phyloP scores from a whole-genome alignment of 2,113 vertebrate species.

The Brachyhypopomus gauderio region DNA sequence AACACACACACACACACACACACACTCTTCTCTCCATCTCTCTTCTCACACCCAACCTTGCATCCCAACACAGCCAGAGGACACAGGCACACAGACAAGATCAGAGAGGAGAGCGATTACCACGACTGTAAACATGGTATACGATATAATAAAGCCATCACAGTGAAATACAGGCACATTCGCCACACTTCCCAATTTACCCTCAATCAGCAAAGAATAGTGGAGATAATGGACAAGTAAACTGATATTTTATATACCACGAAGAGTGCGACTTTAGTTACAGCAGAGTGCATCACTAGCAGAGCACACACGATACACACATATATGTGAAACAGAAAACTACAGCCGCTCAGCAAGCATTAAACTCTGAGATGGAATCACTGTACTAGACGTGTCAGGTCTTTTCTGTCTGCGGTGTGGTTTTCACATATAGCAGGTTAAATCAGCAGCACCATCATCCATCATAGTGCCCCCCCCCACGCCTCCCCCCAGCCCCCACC shows the following conservation, averaged over 20 bases:
- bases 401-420: not conserved
- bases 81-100: slow-evolving; percentile 9
- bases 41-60: not conserved
- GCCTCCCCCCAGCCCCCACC: not conserved
- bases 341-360: not conserved
- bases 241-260: not conserved
- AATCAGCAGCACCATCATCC: not conserved
- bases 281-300: too few relatives aligned
- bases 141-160: not conserved
- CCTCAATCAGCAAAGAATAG: not conserved
- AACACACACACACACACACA: not conserved
- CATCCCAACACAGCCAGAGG: not conserved
- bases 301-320: not conserved
- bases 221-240: not conserved
- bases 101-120: not conserved
- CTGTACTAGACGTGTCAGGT: not conserved
- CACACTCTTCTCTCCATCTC: slow-evolving; percentile 16
- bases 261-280: too few relatives aligned
- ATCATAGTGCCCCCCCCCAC: not conserved
- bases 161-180: not conserved
- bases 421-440: slow-evolving; percentile 8
- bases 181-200: not conserved
- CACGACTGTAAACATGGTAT: not conserved
- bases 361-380: slow-evolving; percentile 1
- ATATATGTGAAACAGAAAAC: not conserved